Conservation (phyloP, 2,888 invertebrate genomes). For the Troides oblongomaculatus region DNA sequence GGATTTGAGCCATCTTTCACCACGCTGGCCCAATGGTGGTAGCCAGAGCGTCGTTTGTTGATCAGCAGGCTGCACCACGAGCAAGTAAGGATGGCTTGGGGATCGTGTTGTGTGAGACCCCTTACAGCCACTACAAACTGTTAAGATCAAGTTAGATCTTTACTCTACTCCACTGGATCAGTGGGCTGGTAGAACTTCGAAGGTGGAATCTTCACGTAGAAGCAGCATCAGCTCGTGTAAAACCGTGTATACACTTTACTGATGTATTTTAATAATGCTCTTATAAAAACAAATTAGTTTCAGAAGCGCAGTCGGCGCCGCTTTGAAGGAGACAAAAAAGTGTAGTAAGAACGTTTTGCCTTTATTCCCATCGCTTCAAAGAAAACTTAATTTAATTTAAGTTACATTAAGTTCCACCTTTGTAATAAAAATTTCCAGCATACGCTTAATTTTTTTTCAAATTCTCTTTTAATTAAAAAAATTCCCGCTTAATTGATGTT, state of each 20-base stretch:
- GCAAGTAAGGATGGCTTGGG: too few relatives aligned
- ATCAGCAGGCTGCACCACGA: too few relatives aligned
- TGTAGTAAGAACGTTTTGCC: constrained; percentile 1
- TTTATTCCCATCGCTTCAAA: constrained; percentile 2
- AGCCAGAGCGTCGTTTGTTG: too few relatives aligned
- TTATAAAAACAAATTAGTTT: constrained; percentile 16
- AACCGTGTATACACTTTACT: neutral
- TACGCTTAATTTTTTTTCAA: constrained; percentile 5
- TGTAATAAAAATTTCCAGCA: constrained; percentile 16
- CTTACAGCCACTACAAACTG: too few relatives aligned
- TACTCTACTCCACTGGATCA: too few relatives aligned
- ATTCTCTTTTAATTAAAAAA: constrained; percentile 15
- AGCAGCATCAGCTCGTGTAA: too few relatives aligned
- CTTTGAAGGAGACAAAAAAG: constrained; percentile 16
- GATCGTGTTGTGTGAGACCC: too few relatives aligned
- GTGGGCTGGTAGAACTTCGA: too few relatives aligned
- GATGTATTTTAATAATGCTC: constrained; percentile 4
- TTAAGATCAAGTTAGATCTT: too few relatives aligned
- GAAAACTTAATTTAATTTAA: constrained; percentile 20
- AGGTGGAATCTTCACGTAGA: too few relatives aligned
- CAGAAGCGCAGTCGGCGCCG: constrained; percentile 7
- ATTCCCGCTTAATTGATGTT: constrained; percentile 8
- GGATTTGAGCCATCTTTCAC: too few relatives aligned
- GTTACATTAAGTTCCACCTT: constrained; percentile 14
- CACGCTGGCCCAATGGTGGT: too few relatives aligned